These are phyloP conservation scores for Pygocentrus nattereri DNA, from an alignment of 2,797 vertebrate species.

Conservation along the genomic window DNA sequence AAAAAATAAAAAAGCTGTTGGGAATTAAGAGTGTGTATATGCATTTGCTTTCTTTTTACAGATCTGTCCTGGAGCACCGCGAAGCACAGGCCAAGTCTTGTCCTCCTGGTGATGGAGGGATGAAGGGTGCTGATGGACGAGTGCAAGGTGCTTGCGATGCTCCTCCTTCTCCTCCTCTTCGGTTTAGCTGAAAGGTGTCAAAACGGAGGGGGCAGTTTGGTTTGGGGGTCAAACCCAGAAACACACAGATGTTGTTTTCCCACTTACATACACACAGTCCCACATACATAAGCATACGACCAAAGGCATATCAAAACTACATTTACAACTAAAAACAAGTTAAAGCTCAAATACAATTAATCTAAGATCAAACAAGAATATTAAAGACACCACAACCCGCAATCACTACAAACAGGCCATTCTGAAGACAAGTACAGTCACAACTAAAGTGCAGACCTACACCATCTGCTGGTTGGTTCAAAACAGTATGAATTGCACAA, in stretches of 20 bases:
- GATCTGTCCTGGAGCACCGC: constrained; percentile 84
- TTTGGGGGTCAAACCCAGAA: constrained; percentile 87
- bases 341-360: neutral
- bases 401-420: neutral
- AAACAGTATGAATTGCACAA: neutral
- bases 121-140: constrained; percentile 69
- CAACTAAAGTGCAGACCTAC: neutral
- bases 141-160: constrained; percentile 72
- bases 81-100: constrained; percentile 42
- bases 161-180: constrained; percentile 90
- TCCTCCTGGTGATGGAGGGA: constrained; percentile 79
- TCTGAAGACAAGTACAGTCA: neutral
- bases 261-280: constrained; percentile 59
- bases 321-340: neutral
- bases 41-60: constrained; percentile 75
- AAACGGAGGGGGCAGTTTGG: constrained; percentile 99
- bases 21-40: constrained; percentile 69
- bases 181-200: constrained; percentile 99
- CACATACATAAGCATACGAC: constrained; percentile 66
- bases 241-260: constrained; percentile 61
- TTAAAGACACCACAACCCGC: neutral
- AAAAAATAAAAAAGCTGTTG: constrained; percentile 90
- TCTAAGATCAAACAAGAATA: neutral
- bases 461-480: neutral
- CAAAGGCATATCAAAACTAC: neutral